phyloP scores from a whole-genome alignment of 2,888 invertebrate species.

The Ctenicera cuprea region DNA sequence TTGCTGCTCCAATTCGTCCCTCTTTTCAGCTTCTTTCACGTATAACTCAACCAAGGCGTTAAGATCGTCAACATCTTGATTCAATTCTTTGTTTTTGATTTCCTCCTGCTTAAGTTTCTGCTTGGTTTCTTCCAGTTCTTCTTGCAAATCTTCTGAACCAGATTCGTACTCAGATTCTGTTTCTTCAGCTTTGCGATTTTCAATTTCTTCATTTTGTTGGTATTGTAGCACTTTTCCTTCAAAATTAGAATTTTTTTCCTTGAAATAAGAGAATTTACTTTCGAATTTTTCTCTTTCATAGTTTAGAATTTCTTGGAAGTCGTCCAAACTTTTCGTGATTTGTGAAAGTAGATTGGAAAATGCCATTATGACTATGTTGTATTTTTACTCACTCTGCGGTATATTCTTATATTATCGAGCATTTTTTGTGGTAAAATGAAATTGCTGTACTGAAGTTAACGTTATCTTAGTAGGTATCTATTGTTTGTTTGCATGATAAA shows the following conservation, averaged over 20 bases:
- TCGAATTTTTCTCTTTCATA: neutral
- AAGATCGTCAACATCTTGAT: conserved; percentile 15
- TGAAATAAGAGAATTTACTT: neutral
- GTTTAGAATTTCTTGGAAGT: neutral
- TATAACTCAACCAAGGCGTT: neutral
- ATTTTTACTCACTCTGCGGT: neutral
- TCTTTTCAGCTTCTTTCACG: neutral
- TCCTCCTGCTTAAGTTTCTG: neutral
- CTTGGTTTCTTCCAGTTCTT: neutral
- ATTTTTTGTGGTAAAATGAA: too few species aligned
- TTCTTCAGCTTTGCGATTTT: neutral
- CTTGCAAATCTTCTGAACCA: neutral
- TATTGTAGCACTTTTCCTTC: neutral
- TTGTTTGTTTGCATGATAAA: too few species aligned
- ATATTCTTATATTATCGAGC: too few species aligned
- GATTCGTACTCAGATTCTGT: neutral
- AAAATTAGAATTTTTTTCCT: neutral
- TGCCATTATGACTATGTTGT: neutral
- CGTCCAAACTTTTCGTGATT: neutral
- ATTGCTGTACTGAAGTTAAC: too few species aligned
- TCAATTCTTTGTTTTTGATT: neutral
- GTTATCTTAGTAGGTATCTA: too few species aligned
- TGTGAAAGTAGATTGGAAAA: neutral
- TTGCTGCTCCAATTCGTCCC: neutral
- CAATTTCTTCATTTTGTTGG: neutral